Base-by-base conservation (phyloP, 1,140 invertebrate genomes). In the Hylaeus anthracinus region DNA sequence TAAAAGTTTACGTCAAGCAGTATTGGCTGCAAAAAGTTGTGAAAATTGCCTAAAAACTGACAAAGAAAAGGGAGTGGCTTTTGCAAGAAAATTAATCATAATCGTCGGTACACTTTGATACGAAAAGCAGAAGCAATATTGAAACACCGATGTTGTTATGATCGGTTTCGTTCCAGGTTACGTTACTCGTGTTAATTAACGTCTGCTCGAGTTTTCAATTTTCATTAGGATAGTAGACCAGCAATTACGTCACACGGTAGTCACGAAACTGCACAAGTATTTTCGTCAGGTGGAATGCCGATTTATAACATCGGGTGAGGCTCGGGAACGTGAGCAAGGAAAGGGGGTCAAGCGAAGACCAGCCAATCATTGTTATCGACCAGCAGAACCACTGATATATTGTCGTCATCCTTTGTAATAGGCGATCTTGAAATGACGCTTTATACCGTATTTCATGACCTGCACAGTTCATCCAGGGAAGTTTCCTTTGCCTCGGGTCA, bases 271-370 rank as follows among this genome's bases (percentile, higher is more conserved):
- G 41, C 37, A 5, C 15, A 14, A n/a, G 43, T 74, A 56, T 67
- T 67, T 67, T 41, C 39, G 51, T 8, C 26, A 41, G 26, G 39
- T 66, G 26, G 48, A 64, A 41, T 14, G 2, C n/a, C 65, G 56
- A 69, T 81, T 81, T 70, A 76, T 64, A 72, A 72, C 37, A 72
- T 72, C 72, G 63, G 67, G 75, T 67, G 75, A 79, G 80, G 67
- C 75, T 45, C 2, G 10, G 53, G 63, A 56, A 51, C 37, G 74
- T 71, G 53, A 66, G 12, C 61, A 26, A 53, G 67, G 66, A 72
- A 79, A 81, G 48, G 75, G 61, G 80, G 75, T 82, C 80, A 82
- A 72, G 26, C 75, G 55, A 61, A 79, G 75, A 72, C 75, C 43
- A 26, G 51, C 60, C 70, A 58, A 81, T 81, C 26, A 26, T 26